phyloP scores from a whole-genome alignment of 2,113 vertebrate species.

The Zeus faber region DNA sequence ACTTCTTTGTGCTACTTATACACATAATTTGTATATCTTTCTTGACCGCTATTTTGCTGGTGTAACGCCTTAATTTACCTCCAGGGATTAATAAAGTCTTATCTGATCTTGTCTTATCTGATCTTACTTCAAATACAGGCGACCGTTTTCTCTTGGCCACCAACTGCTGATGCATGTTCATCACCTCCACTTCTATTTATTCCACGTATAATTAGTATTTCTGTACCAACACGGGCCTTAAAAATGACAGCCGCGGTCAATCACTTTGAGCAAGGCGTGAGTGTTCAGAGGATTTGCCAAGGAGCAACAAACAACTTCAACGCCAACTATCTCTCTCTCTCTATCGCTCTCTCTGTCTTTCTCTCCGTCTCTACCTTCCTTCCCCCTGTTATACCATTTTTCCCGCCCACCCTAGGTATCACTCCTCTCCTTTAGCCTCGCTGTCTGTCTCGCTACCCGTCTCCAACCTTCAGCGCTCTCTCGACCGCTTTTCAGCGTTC shows the following conservation, averaged over 20 bases:
- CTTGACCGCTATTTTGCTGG: too few species aligned
- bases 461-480: too few species aligned
- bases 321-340: constrained; percentile 10
- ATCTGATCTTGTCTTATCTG: too few species aligned
- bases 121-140: too few species aligned
- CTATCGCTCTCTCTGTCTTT: constrained; percentile 9
- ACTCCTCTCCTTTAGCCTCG: not conserved
- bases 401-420: not conserved
- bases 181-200: not conserved
- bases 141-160: too few species aligned
- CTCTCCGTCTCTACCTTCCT: constrained; percentile 9
- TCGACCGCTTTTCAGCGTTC: too few species aligned
- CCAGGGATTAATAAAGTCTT: too few species aligned
- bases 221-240: constrained; percentile 20
- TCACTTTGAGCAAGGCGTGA: constrained; percentile 33
- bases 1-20: too few species aligned
- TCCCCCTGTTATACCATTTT: too few species aligned
- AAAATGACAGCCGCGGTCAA: constrained; percentile 47
- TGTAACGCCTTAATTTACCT: too few species aligned
- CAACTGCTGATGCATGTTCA: too few species aligned
- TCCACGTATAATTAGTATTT: constrained; percentile 29
- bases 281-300: constrained; percentile 7
- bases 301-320: constrained; percentile 16
- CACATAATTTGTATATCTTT: too few species aligned
- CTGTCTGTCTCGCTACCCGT: constrained; percentile 17